A percentile compares a stretch with the other conserved stretches of the same genome.
Evolutionary conservation across 2,888 invertebrate species (phyloP).

Genomic region (Nineta flava): DNA sequence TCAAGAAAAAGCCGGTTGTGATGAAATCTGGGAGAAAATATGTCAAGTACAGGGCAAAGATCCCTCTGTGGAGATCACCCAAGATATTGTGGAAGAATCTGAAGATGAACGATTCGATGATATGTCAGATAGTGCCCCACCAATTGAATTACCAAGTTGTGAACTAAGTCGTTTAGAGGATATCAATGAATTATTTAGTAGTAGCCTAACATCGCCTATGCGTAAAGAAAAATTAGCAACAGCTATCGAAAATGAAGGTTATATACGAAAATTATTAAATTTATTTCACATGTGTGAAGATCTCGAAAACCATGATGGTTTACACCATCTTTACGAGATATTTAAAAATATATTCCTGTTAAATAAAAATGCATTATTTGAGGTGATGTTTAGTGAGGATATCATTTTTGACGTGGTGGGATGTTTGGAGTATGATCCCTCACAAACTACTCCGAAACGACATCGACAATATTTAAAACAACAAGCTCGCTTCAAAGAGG

Average conservation of each 20-base stretch:
- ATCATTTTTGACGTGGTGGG: constrained; percentile 96
- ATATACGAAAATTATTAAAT: constrained; percentile 86
- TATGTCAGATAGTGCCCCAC: constrained; percentile 86
- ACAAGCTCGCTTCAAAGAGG: constrained; percentile 81
- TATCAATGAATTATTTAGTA: constrained; percentile 82
- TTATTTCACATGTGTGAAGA: constrained; percentile 97
- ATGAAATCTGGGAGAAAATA: constrained; percentile 99
- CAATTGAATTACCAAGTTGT: constrained; percentile 88
- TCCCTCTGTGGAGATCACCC: constrained; percentile 95
- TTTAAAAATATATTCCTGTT: constrained; percentile 97
- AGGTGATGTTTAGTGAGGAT: constrained; percentile 94
- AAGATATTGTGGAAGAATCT: constrained; percentile 89
- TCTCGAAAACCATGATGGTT: constrained; percentile 82
- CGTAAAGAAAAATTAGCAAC: constrained; percentile 88
- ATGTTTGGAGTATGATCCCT: constrained; percentile 94
- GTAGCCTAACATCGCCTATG: constrained; percentile 75
- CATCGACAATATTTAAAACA: constrained; percentile 93
- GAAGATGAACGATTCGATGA: constrained; percentile 96
- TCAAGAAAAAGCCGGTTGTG: constrained; percentile 99
- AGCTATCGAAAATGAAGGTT: constrained; percentile 86
- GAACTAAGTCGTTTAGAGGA: constrained; percentile 88
- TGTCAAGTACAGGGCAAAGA: constrained; percentile 99
- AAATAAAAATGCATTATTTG: constrained; percentile 93
- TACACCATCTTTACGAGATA: constrained; percentile 93
- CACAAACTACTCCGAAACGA: constrained; percentile 66